Percentiles rank a stretch among this genome's conserved stretches.
These are phyloP conservation scores for Neotoxoptera formosana DNA, from an alignment of 1,140 invertebrate genomes.

Conservation along the genomic window DNA sequence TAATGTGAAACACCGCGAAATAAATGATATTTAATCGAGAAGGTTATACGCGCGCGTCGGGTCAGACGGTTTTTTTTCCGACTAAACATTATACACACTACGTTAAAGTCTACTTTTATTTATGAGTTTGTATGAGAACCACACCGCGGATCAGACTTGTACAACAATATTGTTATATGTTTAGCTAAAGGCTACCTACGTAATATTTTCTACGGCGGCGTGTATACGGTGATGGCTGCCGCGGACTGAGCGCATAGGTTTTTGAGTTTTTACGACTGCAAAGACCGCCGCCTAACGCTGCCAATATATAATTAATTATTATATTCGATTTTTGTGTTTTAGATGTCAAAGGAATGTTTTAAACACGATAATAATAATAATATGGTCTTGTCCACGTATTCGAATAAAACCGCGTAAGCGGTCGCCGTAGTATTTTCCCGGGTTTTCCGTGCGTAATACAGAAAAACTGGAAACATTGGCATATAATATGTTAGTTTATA, in stretches of 20 bases:
- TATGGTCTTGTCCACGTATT: too few species aligned
- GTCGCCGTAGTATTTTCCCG: background rate
- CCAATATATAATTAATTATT: too few species aligned
- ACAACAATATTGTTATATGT: background rate
- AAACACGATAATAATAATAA: background rate
- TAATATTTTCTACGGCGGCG: background rate
- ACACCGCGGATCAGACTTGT: background rate
- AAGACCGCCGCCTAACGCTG: background rate
- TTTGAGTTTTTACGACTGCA: background rate
- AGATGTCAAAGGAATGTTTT: background rate
- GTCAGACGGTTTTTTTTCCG: background rate
- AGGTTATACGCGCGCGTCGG: background rate
- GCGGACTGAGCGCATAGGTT: background rate
- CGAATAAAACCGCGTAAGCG: too few species aligned
- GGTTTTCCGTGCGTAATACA: background rate
- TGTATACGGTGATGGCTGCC: too few species aligned
- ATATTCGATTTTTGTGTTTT: background rate
- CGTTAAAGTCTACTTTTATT: constrained; percentile 13
- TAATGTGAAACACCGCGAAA: constrained; percentile 1
- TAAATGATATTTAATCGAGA: constrained; percentile 8
- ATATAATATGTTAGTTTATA: too few species aligned
- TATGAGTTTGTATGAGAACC: background rate
- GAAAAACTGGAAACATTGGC: too few species aligned
- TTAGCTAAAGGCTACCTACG: background rate
- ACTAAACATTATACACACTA: constrained; percentile 8